Percentiles rank a stretch among this genome's conserved stretches.
These are phyloP conservation scores for Oligia strigilis DNA, from an alignment of 2,888 invertebrate genomes.

Conservation along the genomic window DNA sequence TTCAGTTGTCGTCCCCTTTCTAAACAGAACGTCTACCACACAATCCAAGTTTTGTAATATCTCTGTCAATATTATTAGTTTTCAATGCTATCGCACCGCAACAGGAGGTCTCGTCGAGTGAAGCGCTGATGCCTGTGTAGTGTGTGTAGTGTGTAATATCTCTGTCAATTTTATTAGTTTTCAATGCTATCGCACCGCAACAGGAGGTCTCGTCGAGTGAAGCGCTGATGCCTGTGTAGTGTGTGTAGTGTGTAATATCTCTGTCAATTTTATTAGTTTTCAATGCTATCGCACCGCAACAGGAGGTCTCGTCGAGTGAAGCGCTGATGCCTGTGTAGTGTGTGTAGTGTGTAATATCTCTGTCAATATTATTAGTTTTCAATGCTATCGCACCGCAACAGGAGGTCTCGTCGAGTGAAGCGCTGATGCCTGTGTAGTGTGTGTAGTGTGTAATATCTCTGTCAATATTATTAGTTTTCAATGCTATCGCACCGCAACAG, in stretches of 20 bases:
- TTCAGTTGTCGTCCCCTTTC: neutral
- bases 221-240: neutral
- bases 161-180: neutral
- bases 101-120: too few relatives aligned
- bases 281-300: neutral
- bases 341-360: neutral
- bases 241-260: too few relatives aligned
- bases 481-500: neutral
- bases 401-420: too few relatives aligned
- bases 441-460: neutral
- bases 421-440: neutral
- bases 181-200: neutral
- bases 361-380: neutral
- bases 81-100: neutral
- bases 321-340: neutral
- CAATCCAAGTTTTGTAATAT: neutral
- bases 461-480: neutral
- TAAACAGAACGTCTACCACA: neutral
- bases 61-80: neutral
- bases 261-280: neutral
- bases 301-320: too few relatives aligned
- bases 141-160: neutral
- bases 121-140: neutral
- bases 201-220: too few relatives aligned
- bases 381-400: neutral